Percentiles rank a stretch among this genome's conserved stretches.
These are phyloP conservation scores for Chymomyza costata DNA, from an alignment of 1,140 invertebrate genomes.

Conservation along the genomic window DNA sequence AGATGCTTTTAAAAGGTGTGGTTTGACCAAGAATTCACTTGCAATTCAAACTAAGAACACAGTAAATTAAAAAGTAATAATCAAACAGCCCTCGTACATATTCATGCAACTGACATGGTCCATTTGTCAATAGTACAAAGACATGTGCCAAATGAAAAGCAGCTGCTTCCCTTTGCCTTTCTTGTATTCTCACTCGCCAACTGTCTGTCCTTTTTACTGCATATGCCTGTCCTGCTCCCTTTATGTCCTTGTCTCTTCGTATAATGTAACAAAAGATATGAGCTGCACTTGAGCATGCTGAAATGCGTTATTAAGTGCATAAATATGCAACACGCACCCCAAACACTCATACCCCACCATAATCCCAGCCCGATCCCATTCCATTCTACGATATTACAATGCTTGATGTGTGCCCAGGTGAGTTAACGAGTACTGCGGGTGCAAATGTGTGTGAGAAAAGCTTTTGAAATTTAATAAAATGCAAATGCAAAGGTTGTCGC, in stretches of 20 bases:
- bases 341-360: neutral
- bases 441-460: slow-evolving; percentile 39
- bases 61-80: too few species aligned
- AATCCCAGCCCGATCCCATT: too few species aligned
- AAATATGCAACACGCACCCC: slow-evolving; percentile 53
- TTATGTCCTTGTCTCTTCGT: neutral
- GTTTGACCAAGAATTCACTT: slow-evolving; percentile 9
- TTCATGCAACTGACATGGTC: slow-evolving; percentile 53
- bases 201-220: too few species aligned
- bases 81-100: too few species aligned
- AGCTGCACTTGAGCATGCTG: slow-evolving; percentile 70
- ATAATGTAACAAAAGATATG: slow-evolving; percentile 65
- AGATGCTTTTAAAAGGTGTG: too few species aligned
- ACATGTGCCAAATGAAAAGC: slow-evolving; percentile 29
- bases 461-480: slow-evolving; percentile 73
- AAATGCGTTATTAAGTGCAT: slow-evolving; percentile 74
- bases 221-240: slow-evolving; percentile 13
- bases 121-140: slow-evolving; percentile 51
- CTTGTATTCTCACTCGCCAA: slow-evolving; percentile 15
- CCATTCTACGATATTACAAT: slow-evolving; percentile 37
- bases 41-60: too few species aligned
- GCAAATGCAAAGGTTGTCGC: slow-evolving; percentile 43
- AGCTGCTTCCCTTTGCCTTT: slow-evolving; percentile 14
- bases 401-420: slow-evolving; percentile 39
- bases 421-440: slow-evolving; percentile 20